Evolutionary conservation across 2,113 vertebrate species (phyloP), one percentile per base, ranked within the genome.

Genomic region (Brachypteracias leptosomus): DNA sequence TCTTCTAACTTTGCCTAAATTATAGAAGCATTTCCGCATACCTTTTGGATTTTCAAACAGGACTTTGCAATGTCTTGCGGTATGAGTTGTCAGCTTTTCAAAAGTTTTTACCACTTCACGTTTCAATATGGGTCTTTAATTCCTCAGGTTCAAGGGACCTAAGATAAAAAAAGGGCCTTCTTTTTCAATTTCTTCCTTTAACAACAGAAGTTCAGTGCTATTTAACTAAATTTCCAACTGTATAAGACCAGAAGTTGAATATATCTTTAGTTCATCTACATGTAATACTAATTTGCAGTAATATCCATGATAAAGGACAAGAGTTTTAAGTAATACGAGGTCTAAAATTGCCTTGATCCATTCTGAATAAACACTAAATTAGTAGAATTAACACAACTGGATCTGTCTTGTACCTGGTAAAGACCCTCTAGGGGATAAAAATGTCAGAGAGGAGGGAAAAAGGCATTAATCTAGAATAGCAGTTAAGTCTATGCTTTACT

Each of bases 321-420:
- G 42, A 68, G 29, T 65, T 89, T 89, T 92, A 85, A 85, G 44
- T 66, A 58, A 24, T 58, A 57, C 68, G 35, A 4, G 5, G 20
- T 61, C 90, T 81, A 28, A 90, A 78, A 57, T 72, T 84, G 57
- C 86, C 84, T 85, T 65, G 63, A 89, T 85, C 70, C 36, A 26
- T 26, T 75, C n/a, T 68, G 49, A 91, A 81, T 78, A 90, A 93
- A 89, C n/a, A 38, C 36, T 85, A 87, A 89, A 90, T 87, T 87
- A 72, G 29, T 57, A 19, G 42, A 66, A 82, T 90, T 91, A 91
- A 89, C 54, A 68, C 84, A 89, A 61, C 13, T 2, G 5, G 52
- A 85, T 70, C 75, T 92, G 57, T 81, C 38, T 90, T 96, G 84
- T 90, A 84, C 77, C 47, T 92, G 46, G 26, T 78, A 61, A 96